Evolutionary conservation across 2,797 vertebrate genomes (phyloP), one percentile per base, ranked within the genome.

Genomic region (Hydrocynus forskahlii): DNA sequence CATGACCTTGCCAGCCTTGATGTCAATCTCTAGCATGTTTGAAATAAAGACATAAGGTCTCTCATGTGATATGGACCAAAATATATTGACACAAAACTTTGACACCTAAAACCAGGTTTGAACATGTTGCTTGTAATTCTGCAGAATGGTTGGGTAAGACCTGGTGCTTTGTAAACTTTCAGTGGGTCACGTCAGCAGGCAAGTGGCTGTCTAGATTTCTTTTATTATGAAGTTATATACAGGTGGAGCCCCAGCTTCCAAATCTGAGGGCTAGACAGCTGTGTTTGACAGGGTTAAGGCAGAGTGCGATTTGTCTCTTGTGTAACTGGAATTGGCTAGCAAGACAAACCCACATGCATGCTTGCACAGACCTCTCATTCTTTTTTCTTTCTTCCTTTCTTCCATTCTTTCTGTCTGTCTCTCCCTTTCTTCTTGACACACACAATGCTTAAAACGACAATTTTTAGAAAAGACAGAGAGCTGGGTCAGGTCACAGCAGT

Each of bases 51-150:
- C 63, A 78, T 66, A 7, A 21, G 16, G 21, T 62, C 71, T 63
- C 74, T 55, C 70, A 79, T 84, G 79, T 79, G 83, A 79, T 52
- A 64, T 19, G 48, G 48, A 75, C 55, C 80, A 79, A 76, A 79
- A 85, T 67, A 72, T 76, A 68, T 60, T 73, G 77, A 85, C 67
- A 73, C 76, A 60, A 77, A 73, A 66, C 57, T 23, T 50, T 77
- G 68, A 68, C 62, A 81, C 45, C 48, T 78, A 71, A 84, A 75
- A 74, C 79, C 70, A 70, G 71, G 52, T 45, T 57, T 75, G 48
- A 71, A 50, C 60, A 54, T 59, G 21, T 21, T 66, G 43, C 59
- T 55, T 59, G 40, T 52, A 78, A 71, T 67, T 57, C 75, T 57
- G 54, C 54, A 19, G 29, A 72, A 63, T 43, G 25, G 78, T 50